Conservation (phyloP, 2,888 invertebrate genomes). For the Itoplectis maculator region DNA sequence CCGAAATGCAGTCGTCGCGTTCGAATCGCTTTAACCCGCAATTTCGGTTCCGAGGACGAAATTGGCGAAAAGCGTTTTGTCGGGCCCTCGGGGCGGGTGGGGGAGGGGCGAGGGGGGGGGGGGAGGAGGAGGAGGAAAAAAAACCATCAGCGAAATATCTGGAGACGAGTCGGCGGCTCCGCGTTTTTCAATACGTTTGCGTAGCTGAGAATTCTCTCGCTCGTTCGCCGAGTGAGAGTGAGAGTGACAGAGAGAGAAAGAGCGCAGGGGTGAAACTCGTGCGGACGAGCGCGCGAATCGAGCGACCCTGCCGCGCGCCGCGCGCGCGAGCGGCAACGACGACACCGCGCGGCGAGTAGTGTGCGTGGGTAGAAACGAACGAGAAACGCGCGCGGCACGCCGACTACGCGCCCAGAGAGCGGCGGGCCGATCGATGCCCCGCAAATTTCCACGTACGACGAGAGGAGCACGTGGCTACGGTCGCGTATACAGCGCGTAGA, state of each 20-base stretch:
- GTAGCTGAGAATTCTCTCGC: conserved; percentile 55
- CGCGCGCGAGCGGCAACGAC: too few relatives aligned
- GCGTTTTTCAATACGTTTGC: conserved; percentile 55
- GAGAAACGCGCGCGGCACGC: conserved; percentile 63
- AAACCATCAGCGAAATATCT: conserved; percentile 26
- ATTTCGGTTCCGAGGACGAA: neutral
- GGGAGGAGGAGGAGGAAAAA: conserved; percentile 9
- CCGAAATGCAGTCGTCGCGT: neutral
- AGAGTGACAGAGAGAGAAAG: neutral
- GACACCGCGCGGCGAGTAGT: conserved; percentile 28
- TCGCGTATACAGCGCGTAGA: conserved; percentile 61
- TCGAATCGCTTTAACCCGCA: neutral
- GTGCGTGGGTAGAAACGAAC: conserved; percentile 62
- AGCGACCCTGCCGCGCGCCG: conserved; percentile 68
- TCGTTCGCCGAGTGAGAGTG: too few relatives aligned
- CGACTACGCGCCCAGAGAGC: conserved; percentile 62
- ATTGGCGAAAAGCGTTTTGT: conserved; percentile 1
- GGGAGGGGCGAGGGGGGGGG: too few relatives aligned
- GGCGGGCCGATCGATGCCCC: conserved; percentile 81
- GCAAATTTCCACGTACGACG: conserved; percentile 76
- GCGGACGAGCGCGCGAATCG: conserved; percentile 54
- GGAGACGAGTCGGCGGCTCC: conserved; percentile 19
- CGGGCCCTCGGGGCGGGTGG: neutral
- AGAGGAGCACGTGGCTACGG: conserved; percentile 76
- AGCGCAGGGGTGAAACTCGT: conserved; percentile 61